A percentile compares a stretch with the other conserved stretches of the same genome.
These are phyloP conservation scores for Pteromalus puparum DNA, from an alignment of 1,140 invertebrate species.

Conservation along the genomic window DNA sequence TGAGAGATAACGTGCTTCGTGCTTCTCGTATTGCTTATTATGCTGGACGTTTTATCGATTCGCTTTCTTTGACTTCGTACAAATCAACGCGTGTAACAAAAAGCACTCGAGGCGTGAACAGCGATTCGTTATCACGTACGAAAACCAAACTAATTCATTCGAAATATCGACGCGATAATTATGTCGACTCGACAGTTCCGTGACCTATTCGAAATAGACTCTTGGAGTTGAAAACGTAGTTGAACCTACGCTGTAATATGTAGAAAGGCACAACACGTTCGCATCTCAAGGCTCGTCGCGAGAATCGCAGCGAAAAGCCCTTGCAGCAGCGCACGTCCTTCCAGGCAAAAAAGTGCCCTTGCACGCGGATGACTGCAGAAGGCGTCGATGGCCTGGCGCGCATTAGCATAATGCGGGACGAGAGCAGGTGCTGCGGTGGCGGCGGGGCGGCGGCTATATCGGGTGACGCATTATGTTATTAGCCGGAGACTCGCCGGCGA, in stretches of 20 bases:
- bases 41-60: no score
- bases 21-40: no score
- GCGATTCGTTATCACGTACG: not conserved
- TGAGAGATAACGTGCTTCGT: no score
- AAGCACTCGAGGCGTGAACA: not conserved
- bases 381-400: not conserved
- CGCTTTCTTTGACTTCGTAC: no score
- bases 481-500: not conserved
- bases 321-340: not conserved
- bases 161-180: no score
- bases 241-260: no score
- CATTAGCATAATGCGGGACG: not conserved
- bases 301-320: not conserved
- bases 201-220: no score
- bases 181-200: no score
- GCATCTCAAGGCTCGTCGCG: no score
- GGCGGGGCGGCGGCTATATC: not conserved
- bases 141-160: not conserved
- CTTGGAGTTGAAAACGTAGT: no score
- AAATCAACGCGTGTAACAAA: not conserved
- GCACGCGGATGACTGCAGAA: not conserved
- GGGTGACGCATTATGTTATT: constrained; percentile 15
- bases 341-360: not conserved
- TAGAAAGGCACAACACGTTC: no score
- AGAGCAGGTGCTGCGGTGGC: not conserved